These are phyloP conservation scores for Cynoglossus semilaevis DNA, from an alignment of 2,113 vertebrate genomes.

Conservation along the genomic window DNA sequence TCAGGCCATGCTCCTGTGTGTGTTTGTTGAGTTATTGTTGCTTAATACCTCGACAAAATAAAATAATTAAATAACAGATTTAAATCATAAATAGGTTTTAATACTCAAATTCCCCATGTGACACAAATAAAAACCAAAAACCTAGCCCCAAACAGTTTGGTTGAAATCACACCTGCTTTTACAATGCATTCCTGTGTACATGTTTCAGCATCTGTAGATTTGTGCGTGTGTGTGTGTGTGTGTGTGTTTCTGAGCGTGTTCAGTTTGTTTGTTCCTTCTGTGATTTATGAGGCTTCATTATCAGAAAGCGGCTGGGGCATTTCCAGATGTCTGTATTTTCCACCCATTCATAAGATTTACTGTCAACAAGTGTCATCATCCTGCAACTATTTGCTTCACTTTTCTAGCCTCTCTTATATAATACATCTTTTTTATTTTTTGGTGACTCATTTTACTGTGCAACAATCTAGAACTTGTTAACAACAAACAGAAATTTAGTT, in stretches of 20 bases:
- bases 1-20: background rate
- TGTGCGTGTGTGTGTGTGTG: constrained; percentile 17
- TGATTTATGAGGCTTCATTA: constrained; percentile 65
- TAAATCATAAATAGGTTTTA: constrained; percentile 19
- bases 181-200: constrained; percentile 41
- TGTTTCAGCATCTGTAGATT: constrained; percentile 41
- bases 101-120: constrained; percentile 2
- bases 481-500: constrained; percentile 14
- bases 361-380: constrained; percentile 60
- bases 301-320: constrained; percentile 51
- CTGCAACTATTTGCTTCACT: constrained; percentile 29
- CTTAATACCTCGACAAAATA: constrained; percentile 28
- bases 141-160: constrained; percentile 9
- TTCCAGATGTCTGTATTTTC: constrained; percentile 58
- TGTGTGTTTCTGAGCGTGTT: constrained; percentile 30
- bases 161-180: constrained; percentile 44
- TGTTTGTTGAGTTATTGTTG: constrained; percentile 19
- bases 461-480: constrained; percentile 1
- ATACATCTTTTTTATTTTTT: constrained; percentile 1
- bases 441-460: constrained; percentile 13
- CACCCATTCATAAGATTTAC: constrained; percentile 60
- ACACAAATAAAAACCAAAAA: constrained; percentile 32
- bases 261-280: constrained; percentile 51
- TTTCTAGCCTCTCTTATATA: constrained; percentile 20
- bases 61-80: too few relatives aligned